phyloP scores from a whole-genome alignment of 2,888 invertebrate species.

The Oscheius myriophilus region DNA sequence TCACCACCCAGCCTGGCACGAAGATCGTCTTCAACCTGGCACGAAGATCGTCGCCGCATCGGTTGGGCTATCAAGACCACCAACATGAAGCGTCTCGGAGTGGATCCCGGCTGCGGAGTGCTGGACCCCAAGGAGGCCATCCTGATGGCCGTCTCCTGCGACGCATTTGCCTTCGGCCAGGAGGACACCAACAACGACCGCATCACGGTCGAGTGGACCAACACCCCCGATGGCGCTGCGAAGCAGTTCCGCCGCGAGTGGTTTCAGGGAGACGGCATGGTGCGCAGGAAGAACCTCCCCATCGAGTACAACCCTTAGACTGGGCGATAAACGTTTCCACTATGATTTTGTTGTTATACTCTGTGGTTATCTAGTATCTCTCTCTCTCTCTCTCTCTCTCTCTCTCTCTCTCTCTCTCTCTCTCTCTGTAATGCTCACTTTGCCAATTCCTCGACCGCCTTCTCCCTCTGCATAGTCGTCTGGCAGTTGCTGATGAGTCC shows the following conservation, averaged over 20 bases:
- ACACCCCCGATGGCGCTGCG: constrained; percentile 60
- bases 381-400: too few species aligned
- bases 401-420: too few species aligned
- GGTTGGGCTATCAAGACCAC: constrained; percentile 49
- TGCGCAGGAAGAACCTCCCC: too few species aligned
- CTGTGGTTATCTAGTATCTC: too few species aligned
- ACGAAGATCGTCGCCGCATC: too few species aligned
- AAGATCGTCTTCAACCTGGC: too few species aligned
- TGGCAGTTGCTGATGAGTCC: constrained; percentile 69
- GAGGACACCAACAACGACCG: constrained; percentile 18
- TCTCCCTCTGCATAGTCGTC: constrained; percentile 54
- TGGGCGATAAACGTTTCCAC: too few species aligned
- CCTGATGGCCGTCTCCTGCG: constrained; percentile 56
- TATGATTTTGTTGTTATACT: too few species aligned
- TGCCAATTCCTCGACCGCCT: constrained; percentile 52
- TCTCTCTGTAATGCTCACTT: constrained; percentile 41
- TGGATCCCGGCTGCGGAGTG: constrained; percentile 57
- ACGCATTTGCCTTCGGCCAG: constrained; percentile 15
- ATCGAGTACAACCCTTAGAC: too few species aligned
- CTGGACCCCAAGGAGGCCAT: constrained; percentile 57
- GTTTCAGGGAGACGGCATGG: constrained; percentile 41
- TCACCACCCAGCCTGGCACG: too few species aligned
- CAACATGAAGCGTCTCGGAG: constrained; percentile 54
- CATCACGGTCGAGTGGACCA: constrained; percentile 44
- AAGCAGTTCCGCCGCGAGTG: constrained; percentile 51